Percentiles rank a stretch among this genome's conserved stretches.
Evolutionary conservation across 2,797 vertebrate species (phyloP).

Genomic region (Ficedula albicollis): DNA sequence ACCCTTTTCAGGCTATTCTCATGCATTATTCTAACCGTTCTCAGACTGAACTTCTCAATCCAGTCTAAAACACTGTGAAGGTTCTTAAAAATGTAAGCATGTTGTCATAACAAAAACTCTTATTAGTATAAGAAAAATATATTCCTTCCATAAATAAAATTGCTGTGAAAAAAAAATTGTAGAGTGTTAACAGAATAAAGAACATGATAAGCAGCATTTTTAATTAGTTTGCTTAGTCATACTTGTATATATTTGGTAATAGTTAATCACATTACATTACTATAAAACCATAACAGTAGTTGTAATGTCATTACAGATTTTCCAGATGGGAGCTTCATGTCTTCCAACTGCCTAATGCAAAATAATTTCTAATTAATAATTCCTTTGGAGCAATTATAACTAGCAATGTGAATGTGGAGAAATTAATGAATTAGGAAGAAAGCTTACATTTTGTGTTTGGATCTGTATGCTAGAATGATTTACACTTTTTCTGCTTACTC

Average conservation of each 20-base stretch:
- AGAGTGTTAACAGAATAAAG: not conserved
- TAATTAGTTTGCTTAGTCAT: constrained; percentile 49
- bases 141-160: not conserved
- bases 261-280: constrained; percentile 29
- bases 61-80: not conserved
- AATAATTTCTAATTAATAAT: constrained; percentile 60
- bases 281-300: not conserved
- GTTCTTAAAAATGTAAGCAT: not conserved
- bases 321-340: constrained; percentile 24
- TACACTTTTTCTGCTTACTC: not conserved
- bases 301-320: constrained; percentile 37
- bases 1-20: not conserved
- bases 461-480: not conserved
- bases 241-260: constrained; percentile 3
- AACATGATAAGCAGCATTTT: not conserved
- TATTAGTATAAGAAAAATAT: not conserved
- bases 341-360: constrained; percentile 25
- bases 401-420: not conserved
- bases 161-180: not conserved
- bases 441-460: not conserved
- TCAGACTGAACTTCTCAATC: not conserved
- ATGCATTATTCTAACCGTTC: not conserved
- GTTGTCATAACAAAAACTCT: not conserved
- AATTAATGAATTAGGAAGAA: constrained; percentile 23
- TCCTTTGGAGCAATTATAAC: constrained; percentile 36